Base-by-base conservation (phyloP, 2,797 vertebrate species). In the Platyrinchus mystaceus region DNA sequence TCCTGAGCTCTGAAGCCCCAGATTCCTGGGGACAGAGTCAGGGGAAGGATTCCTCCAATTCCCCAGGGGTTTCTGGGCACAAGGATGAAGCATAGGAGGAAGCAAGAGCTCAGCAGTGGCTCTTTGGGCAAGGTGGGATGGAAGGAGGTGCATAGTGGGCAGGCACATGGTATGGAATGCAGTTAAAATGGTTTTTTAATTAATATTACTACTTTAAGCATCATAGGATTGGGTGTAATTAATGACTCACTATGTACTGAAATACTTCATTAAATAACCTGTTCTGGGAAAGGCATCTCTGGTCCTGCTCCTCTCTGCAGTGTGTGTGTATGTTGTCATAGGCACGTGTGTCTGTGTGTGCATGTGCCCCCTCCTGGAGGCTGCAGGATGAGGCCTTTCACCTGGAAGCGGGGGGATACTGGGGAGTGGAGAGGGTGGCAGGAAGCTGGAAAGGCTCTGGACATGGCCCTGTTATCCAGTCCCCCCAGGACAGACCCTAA, bases 161-260 rank as follows among this genome's bases (percentile, higher is more conserved):
- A 0, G 24, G 59, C 4, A 14, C 2, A 2, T 43, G 19, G 32
- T 24, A 32, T 73, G 74, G 77, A 90, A 92, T 75, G 70, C 24
- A 81, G 55, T 43, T 43, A 74, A 63, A 70, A 22, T 18, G 14
- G 78, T 73, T 63, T 74, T 63, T 79, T 66, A 14, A 58, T 53
- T 85, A 83, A 10, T 70, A 86, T 9, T 73, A 68, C 21, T 84
- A 82, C 52, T 64, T 81, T 84, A 89, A 86, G 63, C 88, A 78
- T 44, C 53, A 39, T 36, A 81, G 63, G 39, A 79, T 62, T 77
- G n/a, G 9, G 9, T 0, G 1, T 81, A 92, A 89, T 94, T 94
- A 87, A 79, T 92, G 95, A 93, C 80, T 94, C 80, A 76, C 36
- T 16, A 36, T 49, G 53, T 69, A 37, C 84, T 79, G 66, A 89